Evolutionary conservation across 2,113 vertebrate genomes (phyloP), one percentile per base, ranked within the genome.

Genomic region (Spea bombifrons): DNA sequence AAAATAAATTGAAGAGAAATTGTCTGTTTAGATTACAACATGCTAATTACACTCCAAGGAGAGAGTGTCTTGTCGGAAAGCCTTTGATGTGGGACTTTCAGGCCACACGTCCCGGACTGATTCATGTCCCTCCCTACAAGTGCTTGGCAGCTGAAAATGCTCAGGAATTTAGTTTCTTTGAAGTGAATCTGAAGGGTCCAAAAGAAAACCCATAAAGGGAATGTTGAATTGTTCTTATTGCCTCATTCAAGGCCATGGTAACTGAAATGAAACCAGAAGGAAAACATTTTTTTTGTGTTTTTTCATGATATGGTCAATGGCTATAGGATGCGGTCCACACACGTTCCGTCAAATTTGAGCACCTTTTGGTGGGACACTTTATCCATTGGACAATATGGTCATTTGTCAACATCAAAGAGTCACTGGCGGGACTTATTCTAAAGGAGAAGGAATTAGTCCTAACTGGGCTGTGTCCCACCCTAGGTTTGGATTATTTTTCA

Each of bases 1-100:
- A 85, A 83, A 82, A 80, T 80, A 82, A 80, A 85, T 86, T 85
- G 64, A 78, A 81, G 61, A 85, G 77, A 83, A 86, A 75, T 82
- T 73, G 76, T 64, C 70, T 85, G 84, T 84, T 88, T 85, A 82
- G 82, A 69, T 86, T 88, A 83, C 48, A 86, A 82, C 49, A 59
- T 13, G 45, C 77, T 85, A 84, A 86, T 83, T 83, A 72, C 44
- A 70, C 85, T 81, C 85, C 81, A 78, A 65, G 85, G 87, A 85
- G 76, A 68, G 70, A 75, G 55, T 82, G 85, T 83, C 82, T 70
- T 64, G 80, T 53, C 82, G 84, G 76, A 74, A 85, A 77, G 47
- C 82, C 83, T 73, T 84, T 82, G 84, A 75, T 75, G 66, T 82
- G 81, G 67, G 16, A 86, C 80, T 10, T 83, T 75, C 81, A 83